Evolutionary conservation across 1,140 invertebrate species (phyloP).

Genomic region (Drosophila funebris): DNA sequence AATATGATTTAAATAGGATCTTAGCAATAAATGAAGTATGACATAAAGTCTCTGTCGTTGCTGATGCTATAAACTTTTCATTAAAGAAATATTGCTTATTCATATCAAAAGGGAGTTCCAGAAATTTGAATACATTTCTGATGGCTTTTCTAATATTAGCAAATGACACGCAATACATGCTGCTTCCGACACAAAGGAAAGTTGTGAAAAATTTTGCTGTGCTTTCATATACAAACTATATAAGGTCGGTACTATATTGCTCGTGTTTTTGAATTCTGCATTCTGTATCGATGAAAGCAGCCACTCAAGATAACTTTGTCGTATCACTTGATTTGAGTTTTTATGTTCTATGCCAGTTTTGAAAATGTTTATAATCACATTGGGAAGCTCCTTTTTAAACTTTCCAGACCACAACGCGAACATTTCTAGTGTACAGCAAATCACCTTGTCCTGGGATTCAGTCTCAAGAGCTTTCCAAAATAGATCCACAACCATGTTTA

Average conservation of each 20-base stretch:
- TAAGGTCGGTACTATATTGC: conserved; percentile 84
- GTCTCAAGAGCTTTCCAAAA: conserved; percentile 92
- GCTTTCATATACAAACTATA: conserved; percentile 89
- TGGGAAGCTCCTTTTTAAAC: conserved; percentile 88
- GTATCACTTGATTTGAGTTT: conserved; percentile 90
- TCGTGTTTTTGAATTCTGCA: conserved; percentile 30
- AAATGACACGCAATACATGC: conserved; percentile 90
- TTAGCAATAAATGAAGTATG: conserved; percentile 88
- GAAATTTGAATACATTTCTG: conserved; percentile 83
- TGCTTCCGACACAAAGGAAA: conserved; percentile 90
- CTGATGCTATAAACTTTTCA: conserved; percentile 91
- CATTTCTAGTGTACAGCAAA: conserved; percentile 92
- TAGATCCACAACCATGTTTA: conserved; percentile 87
- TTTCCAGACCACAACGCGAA: conserved; percentile 91
- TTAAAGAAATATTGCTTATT: conserved; percentile 92
- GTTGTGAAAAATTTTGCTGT: conserved; percentile 85
- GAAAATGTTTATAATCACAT: conserved; percentile 90
- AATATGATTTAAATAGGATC: conserved; percentile 87
- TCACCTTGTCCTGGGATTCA: conserved; percentile 96
- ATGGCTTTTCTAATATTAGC: conserved; percentile 86
- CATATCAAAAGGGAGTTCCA: conserved; percentile 89
- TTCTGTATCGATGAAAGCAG: conserved; percentile 87
- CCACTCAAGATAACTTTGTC: conserved; percentile 91
- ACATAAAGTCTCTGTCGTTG: conserved; percentile 88
- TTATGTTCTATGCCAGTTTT: conserved; percentile 92